Evolutionary conservation across 2,113 vertebrate species (phyloP), one percentile per base, ranked within the genome.

Genomic region (Origma solitaria): DNA sequence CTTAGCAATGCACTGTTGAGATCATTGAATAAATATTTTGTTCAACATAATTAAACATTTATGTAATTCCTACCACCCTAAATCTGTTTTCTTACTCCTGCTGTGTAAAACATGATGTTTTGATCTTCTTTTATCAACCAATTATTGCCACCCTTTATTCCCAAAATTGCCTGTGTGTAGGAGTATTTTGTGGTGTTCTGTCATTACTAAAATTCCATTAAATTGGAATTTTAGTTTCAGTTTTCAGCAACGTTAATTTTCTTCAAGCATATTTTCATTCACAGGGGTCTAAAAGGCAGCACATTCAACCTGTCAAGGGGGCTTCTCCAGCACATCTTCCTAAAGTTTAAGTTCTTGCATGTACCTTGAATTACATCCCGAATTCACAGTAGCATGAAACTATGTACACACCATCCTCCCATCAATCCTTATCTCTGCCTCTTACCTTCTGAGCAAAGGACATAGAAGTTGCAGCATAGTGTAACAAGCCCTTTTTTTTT

Each of bases 1-100:
- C 25, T 65, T 69, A 88, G 73, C 53, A 92, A n/a, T 49, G 65
- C 42, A 45, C 71, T 72, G 79, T 5, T 53, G 88, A 93, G 88
- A 92, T 73, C 65, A 92, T 1, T 90, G 75, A 92, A 94, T 92
- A 92, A 96, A 88, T 94, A 95, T 94, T 97, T 92, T 84, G 54
- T 77, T 95, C 69, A 96, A 88, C 54, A 58, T 82, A 94, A 94
- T 96, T 95, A 96, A 97, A 97, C 58, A 97, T 97, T 95, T 93
- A 95, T 91, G 69, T 70, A 95, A 94, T 76, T 94, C 65, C 69
- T 86, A 92, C 70, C 42, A 85, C 61, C 94, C 82, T 94, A 95
- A 96, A 79, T 86, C 49, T 94, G 89, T 83, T 95, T 69, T 90
- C 61, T 88, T 83, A 88, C 47, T 95, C 88, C 94, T 94, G 90